Base-by-base conservation (phyloP, 2,797 vertebrate genomes). In the Pseudochaenichthys georgianus region DNA sequence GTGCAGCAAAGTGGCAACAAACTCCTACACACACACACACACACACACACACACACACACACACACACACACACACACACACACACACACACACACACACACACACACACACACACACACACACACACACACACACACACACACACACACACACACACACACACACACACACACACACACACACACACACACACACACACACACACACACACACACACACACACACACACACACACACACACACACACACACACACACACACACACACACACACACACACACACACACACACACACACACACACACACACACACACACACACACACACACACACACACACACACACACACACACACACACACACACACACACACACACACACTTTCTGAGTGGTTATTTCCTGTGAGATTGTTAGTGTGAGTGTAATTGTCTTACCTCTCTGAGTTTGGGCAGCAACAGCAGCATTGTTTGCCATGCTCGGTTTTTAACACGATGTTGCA, bases 401-500 rank as follows among this genome's bases (percentile, higher is more conserved):
- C 53, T 72, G 53, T 67, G 48, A 47, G 54, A 60, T 17, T 57
- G 1, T 70, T 13, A 34, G 3, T 38, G 31, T n/a, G 3, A 38
- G 3, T 53, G 54, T 61, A 11, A 34, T n/a, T 5, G 8, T 63
- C 79, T 81, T 91, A 99, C 98, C 96, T 95, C 90, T 80, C 91
- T 93, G 64, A 99, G 94, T 83, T 95, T 96, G 17, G 96, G 97
- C 79, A 99, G 94, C 74, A 99, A 85, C 60, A 99, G 84, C 9
- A 99, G 84, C 66, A 99, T 90, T 0, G 95, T 95, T 93, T 99
- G 98, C 98, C 98, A 99, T 0, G 96, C 74, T 9, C 98, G 84
- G 90, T 96, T 99, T 94, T 98, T 98, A 77, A 97, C 87, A 69
- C 97, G 94, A 65, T 99, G 97, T 41, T 98, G 97, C 46, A 97